Base-by-base conservation (phyloP, 1,140 invertebrate species). In the Latrodectus geometricus region DNA sequence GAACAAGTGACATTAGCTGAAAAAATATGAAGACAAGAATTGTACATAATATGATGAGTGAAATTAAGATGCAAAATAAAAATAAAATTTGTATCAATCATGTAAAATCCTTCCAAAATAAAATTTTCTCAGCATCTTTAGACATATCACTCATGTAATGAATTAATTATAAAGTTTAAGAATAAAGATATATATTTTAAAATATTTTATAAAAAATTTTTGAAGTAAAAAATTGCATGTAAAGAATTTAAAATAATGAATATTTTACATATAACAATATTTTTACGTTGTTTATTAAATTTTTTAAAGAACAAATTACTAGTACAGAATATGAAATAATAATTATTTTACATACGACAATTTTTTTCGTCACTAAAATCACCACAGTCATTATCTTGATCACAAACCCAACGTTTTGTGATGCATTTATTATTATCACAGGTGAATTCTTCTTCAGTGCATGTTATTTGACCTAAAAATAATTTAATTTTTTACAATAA, bases 281-380 rank as follows among this genome's bases (percentile, higher is more conserved):
- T 35, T 35, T 35, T 35, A 3, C 35, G 5, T 35, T 35, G 35
- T 5, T 35, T 35, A 5, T 35, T 3, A 35, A 35, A 35, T 35
- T 35, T 35, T 35, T 1, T 35, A 35, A 35, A 35, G 35, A 35
- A 35, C 2, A 35, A 35, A 35, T 5, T 35, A 35, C 35, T 35
- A 5, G 35, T 35, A 35, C 35, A 35, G 35, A 35, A 35, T 35
- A 35, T 35, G 5, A 35, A 70, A 21, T 70, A 21, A 21, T 70
- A 15, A 74, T 66, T 48, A 66, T 79, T 66, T 96, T 52, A 81
- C 68, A 89, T 95, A 91, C 98, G 99, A 86, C 96, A 96, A 52
- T 96, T 94, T 14, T 96, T 97, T 92, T 99, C 98, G 89, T 99
- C 98, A 0, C 95, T 97, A 68, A 96, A 95, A 89, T 99, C 97